Evolutionary conservation across 2,888 invertebrate genomes (phyloP).

Genomic region (Aspidapion aeneum): DNA sequence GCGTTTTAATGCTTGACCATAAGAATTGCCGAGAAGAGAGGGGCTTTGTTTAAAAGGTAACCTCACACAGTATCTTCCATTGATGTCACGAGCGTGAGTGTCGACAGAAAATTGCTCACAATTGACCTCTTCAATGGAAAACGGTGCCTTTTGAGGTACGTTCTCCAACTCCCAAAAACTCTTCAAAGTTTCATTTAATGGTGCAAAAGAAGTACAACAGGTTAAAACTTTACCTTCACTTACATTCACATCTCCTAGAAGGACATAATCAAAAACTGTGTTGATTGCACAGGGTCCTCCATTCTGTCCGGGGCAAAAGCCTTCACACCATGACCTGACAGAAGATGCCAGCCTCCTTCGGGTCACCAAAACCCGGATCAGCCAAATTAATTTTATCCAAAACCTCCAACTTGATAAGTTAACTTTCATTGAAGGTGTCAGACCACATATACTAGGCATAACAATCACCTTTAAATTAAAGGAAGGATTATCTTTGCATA

Average conservation of each 20-base stretch:
- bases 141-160: background rate
- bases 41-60: background rate
- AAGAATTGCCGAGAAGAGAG: background rate
- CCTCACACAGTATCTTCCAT: background rate
- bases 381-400: too few relatives aligned
- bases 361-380: too few relatives aligned
- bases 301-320: too few relatives aligned
- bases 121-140: background rate
- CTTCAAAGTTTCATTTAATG: background rate
- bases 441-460: too few relatives aligned
- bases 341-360: too few relatives aligned
- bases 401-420: too few relatives aligned
- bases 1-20: background rate
- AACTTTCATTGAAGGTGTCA: too few relatives aligned
- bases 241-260: background rate
- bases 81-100: background rate
- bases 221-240: background rate
- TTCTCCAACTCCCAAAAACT: background rate
- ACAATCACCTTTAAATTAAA: too few relatives aligned
- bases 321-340: too few relatives aligned
- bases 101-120: background rate
- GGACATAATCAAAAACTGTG: background rate
- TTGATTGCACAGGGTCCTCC: background rate
- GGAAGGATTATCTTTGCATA: too few relatives aligned
- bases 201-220: background rate